Evolutionary conservation across 2,888 invertebrate genomes (phyloP).

Genomic region (Diadegma fenestrale): DNA sequence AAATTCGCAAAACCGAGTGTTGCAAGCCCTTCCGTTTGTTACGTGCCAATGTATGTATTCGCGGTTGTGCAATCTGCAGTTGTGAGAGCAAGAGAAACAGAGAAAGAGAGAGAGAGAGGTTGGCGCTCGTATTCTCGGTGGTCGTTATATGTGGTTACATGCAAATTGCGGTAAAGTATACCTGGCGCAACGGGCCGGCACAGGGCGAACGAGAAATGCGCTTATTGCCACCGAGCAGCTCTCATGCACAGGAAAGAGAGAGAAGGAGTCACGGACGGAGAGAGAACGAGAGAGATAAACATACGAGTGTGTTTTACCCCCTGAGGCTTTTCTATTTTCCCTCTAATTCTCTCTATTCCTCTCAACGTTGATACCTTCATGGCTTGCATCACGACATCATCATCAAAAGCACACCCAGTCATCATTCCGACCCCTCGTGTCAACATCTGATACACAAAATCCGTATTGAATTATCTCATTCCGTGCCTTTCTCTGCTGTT

Average conservation of each 20-base stretch:
- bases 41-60: constrained; percentile 11
- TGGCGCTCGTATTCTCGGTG: constrained; percentile 59
- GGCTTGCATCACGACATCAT: constrained; percentile 46
- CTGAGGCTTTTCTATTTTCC: constrained; percentile 53
- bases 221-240: constrained; percentile 44
- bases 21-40: constrained; percentile 20
- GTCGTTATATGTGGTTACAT: constrained; percentile 73
- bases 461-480: constrained; percentile 54
- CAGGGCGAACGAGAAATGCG: constrained; percentile 56
- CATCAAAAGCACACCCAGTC: constrained; percentile 52
- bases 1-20: background rate
- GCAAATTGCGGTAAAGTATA: constrained; percentile 76
- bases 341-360: constrained; percentile 33
- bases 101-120: constrained; percentile 39
- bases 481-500: background rate
- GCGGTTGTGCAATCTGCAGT: constrained; percentile 55
- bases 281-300: constrained; percentile 2
- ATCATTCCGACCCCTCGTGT: constrained; percentile 21
- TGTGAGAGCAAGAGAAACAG: constrained; percentile 50
- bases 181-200: constrained; percentile 61
- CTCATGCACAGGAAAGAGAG: constrained; percentile 11
- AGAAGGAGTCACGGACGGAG: constrained; percentile 5
- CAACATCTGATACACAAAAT: constrained; percentile 45
- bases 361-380: constrained; percentile 34
- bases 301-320: constrained; percentile 53